A percentile compares a stretch with the other conserved stretches of the same genome.
phyloP scores from a whole-genome alignment of 2,113 vertebrate genomes.

The Petroica traversi region DNA sequence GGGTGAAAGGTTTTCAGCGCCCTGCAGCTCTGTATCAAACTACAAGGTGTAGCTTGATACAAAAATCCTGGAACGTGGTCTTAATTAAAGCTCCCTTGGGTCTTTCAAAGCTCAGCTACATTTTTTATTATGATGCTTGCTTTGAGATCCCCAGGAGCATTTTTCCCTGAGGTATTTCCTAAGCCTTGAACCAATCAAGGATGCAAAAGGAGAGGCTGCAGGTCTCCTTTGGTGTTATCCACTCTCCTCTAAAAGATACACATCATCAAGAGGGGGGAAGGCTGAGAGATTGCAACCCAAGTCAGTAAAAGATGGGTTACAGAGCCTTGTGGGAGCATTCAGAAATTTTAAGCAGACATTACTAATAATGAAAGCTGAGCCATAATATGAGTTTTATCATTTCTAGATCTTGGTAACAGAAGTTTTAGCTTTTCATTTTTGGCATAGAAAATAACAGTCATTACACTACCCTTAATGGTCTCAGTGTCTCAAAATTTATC shows the following conservation, averaged over 20 bases:
- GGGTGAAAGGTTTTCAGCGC: too few relatives aligned
- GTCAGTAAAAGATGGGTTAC: background rate
- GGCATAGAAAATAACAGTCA: background rate
- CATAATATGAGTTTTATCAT: background rate
- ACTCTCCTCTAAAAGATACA: background rate
- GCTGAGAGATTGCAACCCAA: background rate
- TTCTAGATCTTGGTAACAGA: background rate
- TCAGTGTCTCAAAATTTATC: background rate
- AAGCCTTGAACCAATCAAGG: background rate
- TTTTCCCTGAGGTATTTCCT: background rate
- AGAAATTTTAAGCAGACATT: background rate
- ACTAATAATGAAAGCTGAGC: background rate
- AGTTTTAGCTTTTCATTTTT: background rate
- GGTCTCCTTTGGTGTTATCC: background rate
- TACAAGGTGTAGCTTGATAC: background rate
- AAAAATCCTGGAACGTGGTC: background rate
- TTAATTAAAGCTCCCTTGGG: background rate
- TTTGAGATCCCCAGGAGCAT: background rate
- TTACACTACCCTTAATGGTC: background rate
- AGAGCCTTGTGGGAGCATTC: background rate
- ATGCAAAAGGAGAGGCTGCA: background rate
- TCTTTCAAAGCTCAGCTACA: background rate
- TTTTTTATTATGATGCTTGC: background rate
- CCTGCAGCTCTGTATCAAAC: background rate
- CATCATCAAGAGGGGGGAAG: background rate